phyloP scores from a whole-genome alignment of 2,113 vertebrate species.

The Xiphophorus couchianus region DNA sequence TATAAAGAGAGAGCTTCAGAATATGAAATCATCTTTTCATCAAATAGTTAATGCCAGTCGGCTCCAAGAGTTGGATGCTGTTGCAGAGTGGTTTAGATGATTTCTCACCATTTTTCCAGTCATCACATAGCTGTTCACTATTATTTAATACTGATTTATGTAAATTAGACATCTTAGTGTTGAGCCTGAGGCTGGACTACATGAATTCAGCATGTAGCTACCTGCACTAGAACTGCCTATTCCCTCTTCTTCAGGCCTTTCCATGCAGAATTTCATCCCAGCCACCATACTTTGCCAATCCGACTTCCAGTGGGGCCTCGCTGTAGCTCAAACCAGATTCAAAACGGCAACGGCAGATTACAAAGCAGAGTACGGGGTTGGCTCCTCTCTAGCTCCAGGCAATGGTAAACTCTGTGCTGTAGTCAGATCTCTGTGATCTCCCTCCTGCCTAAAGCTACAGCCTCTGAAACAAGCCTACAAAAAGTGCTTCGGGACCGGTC shows the following conservation, averaged over 20 bases:
- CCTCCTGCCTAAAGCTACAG: constrained; percentile 47
- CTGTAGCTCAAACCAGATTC: constrained; percentile 17
- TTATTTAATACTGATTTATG: neutral
- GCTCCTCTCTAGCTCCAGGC: constrained; percentile 43
- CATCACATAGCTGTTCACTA: neutral
- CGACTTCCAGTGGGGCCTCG: constrained; percentile 8
- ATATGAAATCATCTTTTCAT: neutral
- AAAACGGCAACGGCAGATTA: constrained; percentile 6
- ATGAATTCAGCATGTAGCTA: constrained; percentile 30
- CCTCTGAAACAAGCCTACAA: constrained; percentile 31
- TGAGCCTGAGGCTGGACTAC: constrained; percentile 19
- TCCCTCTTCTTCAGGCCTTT: constrained; percentile 28
- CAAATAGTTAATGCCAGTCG: neutral
- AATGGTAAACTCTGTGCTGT: constrained; percentile 45
- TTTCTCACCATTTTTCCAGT: neutral
- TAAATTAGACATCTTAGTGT: constrained; percentile 21
- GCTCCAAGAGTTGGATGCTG: neutral
- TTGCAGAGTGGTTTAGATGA: constrained; percentile 7
- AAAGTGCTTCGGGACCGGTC: constrained; percentile 20
- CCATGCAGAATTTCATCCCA: constrained; percentile 44
- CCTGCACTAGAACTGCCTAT: constrained; percentile 42
- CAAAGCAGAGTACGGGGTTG: constrained; percentile 16
- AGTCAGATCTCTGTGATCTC: constrained; percentile 49
- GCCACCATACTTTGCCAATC: constrained; percentile 22
- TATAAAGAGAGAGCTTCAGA: neutral